A percentile compares a stretch with the other conserved stretches of the same genome.
Conservation (phyloP, 30 jellyfish, hydroid and myxozoan species). For the Mastigias papua region DNA sequence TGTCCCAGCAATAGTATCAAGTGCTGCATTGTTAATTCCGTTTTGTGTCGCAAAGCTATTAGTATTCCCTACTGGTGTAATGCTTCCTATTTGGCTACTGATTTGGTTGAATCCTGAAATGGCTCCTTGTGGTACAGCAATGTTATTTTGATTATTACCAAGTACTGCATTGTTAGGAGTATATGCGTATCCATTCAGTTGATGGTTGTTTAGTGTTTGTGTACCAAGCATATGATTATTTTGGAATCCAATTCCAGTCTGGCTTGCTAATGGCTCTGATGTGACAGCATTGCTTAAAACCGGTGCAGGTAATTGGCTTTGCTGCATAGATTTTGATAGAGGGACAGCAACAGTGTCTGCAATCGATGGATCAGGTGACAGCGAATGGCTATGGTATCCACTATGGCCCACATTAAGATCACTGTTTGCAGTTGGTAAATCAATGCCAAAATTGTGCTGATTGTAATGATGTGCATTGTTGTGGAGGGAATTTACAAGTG, state of each 20-base stretch:
- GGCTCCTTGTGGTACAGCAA: not conserved
- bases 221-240: not conserved
- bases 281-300: not conserved
- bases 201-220: not conserved
- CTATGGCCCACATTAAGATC: not conserved
- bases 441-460: not conserved
- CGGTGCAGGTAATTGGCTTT: not conserved
- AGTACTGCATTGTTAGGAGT: not conserved
- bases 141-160: not conserved
- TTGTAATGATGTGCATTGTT: not conserved
- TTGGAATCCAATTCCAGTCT: constrained; percentile 47
- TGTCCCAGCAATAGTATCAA: not conserved
- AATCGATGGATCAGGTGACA: constrained; percentile 1
- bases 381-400: not conserved
- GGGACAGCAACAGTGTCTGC: constrained; percentile 21
- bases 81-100: not conserved
- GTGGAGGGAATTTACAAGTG: not conserved
- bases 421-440: not conserved
- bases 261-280: constrained; percentile 53
- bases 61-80: not conserved
- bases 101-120: not conserved
- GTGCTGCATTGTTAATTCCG: not conserved
- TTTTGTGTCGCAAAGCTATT: not conserved
- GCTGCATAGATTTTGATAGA: not conserved
- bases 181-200: constrained; percentile 8